These are phyloP conservation scores for Clivina fossor DNA, from an alignment of 2,888 invertebrate species.

Conservation along the genomic window DNA sequence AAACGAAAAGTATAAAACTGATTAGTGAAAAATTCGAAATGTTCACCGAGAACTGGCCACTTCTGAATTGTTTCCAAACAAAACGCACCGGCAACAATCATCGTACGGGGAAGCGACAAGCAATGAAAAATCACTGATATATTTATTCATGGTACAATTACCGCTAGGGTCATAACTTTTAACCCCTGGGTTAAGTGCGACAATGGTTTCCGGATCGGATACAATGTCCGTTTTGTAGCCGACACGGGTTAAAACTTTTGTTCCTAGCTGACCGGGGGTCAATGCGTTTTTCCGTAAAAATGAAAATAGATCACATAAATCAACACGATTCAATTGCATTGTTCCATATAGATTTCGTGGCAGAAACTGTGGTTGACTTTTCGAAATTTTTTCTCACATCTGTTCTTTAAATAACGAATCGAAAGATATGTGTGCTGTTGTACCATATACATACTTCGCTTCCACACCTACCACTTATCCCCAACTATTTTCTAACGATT, in stretches of 20 bases:
- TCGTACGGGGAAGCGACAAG: too few species aligned
- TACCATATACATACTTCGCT: neutral
- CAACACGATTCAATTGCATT: constrained; percentile 12
- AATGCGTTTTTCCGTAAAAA: constrained; percentile 5
- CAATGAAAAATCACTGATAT: constrained; percentile 53
- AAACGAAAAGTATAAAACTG: too few species aligned
- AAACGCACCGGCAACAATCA: too few species aligned
- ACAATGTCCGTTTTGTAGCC: too few species aligned
- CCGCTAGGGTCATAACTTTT: constrained; percentile 51
- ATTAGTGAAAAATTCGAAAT: too few species aligned
- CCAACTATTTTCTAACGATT: too few species aligned
- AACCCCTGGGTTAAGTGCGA: constrained; percentile 49
- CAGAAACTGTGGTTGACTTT: constrained; percentile 11
- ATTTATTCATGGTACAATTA: constrained; percentile 54
- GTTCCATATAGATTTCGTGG: constrained; percentile 6
- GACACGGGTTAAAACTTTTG: constrained; percentile 31
- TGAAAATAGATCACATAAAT: constrained; percentile 32
- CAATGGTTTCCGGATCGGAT: constrained; percentile 45
- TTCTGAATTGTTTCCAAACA: too few species aligned
- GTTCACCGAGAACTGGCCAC: too few species aligned
- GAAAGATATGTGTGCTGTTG: neutral
- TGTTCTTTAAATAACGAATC: constrained; percentile 15
- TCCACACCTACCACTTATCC: constrained; percentile 10
- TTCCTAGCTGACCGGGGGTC: constrained; percentile 29
- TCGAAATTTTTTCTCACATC: constrained; percentile 7